Percentiles rank a stretch among this genome's conserved stretches.
phyloP scores from a whole-genome alignment of 2,888 invertebrate species.

The Chrysolina americana region DNA sequence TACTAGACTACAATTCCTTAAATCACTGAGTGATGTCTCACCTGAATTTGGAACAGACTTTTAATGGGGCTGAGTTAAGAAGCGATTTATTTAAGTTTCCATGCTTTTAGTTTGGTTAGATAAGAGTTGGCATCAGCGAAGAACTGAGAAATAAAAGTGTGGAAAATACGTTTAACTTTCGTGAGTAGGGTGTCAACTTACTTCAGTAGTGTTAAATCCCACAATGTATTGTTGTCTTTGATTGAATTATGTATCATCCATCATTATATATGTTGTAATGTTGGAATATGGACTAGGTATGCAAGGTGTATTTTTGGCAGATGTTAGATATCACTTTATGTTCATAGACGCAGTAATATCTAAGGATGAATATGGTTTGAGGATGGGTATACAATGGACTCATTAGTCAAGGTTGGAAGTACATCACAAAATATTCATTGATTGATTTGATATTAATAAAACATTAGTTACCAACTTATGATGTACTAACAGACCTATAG shows the following conservation, averaged over 20 bases:
- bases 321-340: not conserved
- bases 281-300: conserved; percentile 26
- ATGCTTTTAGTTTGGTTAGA: conserved; percentile 31
- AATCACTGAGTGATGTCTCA: not conserved
- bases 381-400: not conserved
- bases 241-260: conserved; percentile 59
- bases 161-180: conserved; percentile 58
- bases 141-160: conserved; percentile 47
- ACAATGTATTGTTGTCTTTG: conserved; percentile 64
- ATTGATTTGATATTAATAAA: not conserved
- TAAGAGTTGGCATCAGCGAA: conserved; percentile 46
- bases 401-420: not conserved
- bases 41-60: conserved; percentile 33
- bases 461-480: not conserved
- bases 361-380: not conserved
- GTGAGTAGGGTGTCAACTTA: conserved; percentile 67
- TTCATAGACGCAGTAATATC: not conserved
- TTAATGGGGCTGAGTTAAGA: conserved; percentile 23
- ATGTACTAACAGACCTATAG: not conserved
- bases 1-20: not conserved
- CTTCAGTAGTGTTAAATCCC: conserved; percentile 67
- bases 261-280: conserved; percentile 35
- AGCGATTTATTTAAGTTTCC: conserved; percentile 22
- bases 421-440: not conserved
- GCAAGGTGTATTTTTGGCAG: not conserved